A percentile compares a stretch with the other conserved stretches of the same genome.
phyloP scores from a whole-genome alignment of 2,113 vertebrate species.

The Clarias batrachus region DNA sequence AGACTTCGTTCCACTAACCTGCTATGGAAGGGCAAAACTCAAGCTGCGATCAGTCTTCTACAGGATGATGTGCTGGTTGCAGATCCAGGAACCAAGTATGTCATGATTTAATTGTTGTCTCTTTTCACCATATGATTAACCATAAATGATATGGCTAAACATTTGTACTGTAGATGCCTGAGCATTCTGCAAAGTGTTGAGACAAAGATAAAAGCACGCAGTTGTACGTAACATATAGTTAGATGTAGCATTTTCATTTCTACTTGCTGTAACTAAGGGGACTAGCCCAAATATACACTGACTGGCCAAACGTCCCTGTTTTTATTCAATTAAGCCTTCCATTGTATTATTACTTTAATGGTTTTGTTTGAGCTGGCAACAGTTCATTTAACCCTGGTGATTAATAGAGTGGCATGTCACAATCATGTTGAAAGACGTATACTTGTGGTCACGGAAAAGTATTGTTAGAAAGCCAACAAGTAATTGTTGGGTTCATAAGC shows the following conservation, averaged over 20 bases:
- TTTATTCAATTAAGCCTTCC: too few species aligned
- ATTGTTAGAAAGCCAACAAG: too few species aligned
- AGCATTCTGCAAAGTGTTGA: not conserved
- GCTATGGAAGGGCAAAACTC: conserved; percentile 83
- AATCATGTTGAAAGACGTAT: too few species aligned
- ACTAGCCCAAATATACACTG: not conserved
- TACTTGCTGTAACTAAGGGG: not conserved
- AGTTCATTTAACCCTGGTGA: too few species aligned
- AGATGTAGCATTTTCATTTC: not conserved
- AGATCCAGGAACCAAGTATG: conserved; percentile 87
- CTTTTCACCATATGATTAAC: not conserved
- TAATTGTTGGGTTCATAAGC: too few species aligned
- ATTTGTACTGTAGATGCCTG: not conserved
- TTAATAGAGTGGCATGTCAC: too few species aligned
- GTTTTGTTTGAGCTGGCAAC: too few species aligned
- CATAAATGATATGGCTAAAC: not conserved
- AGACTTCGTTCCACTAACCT: conserved; percentile 83
- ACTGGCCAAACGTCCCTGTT: too few species aligned
- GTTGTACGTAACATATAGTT: not conserved
- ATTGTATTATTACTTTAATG: too few species aligned
- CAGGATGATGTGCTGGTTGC: conserved; percentile 85
- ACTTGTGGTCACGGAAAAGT: too few species aligned
- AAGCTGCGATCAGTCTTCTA: conserved; percentile 78
- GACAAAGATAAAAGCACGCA: not conserved
- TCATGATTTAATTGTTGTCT: not conserved